A percentile compares a stretch with the other conserved stretches of the same genome.
These are phyloP conservation scores for Drosophila kuntzei DNA, from an alignment of 2,888 invertebrate species.

Conservation along the genomic window DNA sequence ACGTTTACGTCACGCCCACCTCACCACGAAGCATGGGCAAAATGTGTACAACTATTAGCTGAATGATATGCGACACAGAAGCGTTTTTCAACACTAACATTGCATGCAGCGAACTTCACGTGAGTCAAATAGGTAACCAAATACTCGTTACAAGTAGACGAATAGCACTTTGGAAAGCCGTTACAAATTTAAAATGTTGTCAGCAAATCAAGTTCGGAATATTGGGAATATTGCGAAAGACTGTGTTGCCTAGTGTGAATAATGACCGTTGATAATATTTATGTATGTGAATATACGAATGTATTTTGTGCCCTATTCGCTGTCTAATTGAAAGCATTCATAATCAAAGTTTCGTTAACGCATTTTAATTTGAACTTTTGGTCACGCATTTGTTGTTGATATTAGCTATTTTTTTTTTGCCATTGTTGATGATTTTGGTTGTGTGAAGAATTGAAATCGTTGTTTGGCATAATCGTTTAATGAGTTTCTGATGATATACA, in stretches of 20 bases:
- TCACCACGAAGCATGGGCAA: slow-evolving; percentile 30
- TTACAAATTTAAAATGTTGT: background rate
- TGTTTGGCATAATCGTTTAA: slow-evolving; percentile 32
- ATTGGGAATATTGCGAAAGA: background rate
- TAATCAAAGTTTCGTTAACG: slow-evolving; percentile 5
- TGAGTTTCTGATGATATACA: slow-evolving; percentile 48
- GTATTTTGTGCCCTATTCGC: background rate
- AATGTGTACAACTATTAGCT: slow-evolving; percentile 29
- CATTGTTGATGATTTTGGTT: background rate
- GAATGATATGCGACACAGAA: slow-evolving; percentile 21
- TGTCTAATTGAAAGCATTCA: slow-evolving; percentile 37
- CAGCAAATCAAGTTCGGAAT: background rate
- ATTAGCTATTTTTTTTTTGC: background rate
- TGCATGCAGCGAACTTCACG: slow-evolving; percentile 31
- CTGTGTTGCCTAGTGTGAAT: background rate
- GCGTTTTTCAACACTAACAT: slow-evolving; percentile 2
- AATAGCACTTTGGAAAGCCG: background rate
- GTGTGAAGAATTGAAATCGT: slow-evolving; percentile 17
- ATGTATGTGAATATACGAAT: background rate
- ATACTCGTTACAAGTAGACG: slow-evolving; percentile 5
- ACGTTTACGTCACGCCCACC: slow-evolving; percentile 67
- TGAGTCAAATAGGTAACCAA: slow-evolving; percentile 8
- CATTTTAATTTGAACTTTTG: slow-evolving; percentile 18
- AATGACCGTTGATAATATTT: background rate
- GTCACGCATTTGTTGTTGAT: slow-evolving; percentile 43